Conservation (phyloP, 2,797 vertebrate species). For the Crenichthys baileyi region DNA sequence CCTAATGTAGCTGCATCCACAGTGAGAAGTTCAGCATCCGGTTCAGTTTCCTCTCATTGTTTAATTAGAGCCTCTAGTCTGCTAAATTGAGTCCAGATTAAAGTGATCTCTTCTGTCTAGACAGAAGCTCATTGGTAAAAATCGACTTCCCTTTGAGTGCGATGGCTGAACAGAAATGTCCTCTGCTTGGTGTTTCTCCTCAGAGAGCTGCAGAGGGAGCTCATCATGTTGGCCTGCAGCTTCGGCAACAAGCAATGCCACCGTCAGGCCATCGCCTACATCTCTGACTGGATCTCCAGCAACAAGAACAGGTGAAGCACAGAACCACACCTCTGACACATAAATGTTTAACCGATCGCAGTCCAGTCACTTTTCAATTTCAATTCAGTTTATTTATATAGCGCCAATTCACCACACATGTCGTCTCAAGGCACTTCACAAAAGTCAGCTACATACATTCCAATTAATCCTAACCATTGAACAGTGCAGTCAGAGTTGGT, state of each 20-base stretch:
- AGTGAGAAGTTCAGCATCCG: background rate
- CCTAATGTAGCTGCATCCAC: too few relatives aligned
- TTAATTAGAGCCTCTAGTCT: background rate
- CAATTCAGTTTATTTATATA: too few relatives aligned
- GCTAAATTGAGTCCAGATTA: background rate
- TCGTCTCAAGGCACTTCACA: too few relatives aligned
- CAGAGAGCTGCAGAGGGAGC: slow-evolving; percentile 93
- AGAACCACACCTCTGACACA: background rate
- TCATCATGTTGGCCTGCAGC: slow-evolving; percentile 96
- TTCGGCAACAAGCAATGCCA: slow-evolving; percentile 98
- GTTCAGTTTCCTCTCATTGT: background rate
- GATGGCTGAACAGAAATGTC: too few relatives aligned
- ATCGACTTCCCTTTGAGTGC: background rate
- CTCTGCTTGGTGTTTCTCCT: background rate
- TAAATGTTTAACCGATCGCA: too few relatives aligned
- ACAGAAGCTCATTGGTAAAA: background rate
- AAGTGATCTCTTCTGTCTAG: background rate
- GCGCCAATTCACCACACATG: too few relatives aligned
- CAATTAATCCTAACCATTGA: too few relatives aligned
- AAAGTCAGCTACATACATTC: too few relatives aligned
- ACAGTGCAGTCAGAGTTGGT: too few relatives aligned
- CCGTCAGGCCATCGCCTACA: slow-evolving; percentile 91
- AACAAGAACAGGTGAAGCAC: slow-evolving; percentile 91
- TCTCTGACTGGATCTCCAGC: slow-evolving; percentile 99
- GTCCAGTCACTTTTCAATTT: too few relatives aligned